Percentiles rank a stretch among this genome's conserved stretches.
phyloP scores from a whole-genome alignment of 2,888 invertebrate genomes.

The Gari tellinella region DNA sequence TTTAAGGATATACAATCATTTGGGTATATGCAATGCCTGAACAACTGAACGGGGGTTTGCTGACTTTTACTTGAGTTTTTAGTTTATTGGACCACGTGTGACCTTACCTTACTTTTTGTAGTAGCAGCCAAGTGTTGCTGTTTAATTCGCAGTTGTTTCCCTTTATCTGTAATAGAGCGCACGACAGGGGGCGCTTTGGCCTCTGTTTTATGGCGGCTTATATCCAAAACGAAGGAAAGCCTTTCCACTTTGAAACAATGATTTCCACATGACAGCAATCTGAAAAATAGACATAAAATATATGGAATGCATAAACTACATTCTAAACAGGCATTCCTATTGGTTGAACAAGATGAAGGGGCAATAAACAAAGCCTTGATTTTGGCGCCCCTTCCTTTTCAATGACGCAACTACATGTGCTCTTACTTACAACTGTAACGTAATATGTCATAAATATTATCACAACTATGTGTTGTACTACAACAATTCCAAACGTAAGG shows the following conservation, averaged over 20 bases:
- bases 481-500: constrained; percentile 4
- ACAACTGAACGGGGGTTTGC: too few species aligned
- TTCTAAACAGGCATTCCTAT: constrained; percentile 3
- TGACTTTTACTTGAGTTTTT: too few species aligned
- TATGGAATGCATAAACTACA: constrained; percentile 31
- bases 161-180: constrained; percentile 1
- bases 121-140: too few species aligned
- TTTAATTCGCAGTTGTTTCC: constrained; percentile 7
- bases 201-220: constrained; percentile 35
- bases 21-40: too few species aligned
- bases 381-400: too few species aligned
- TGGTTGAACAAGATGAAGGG: constrained; percentile 10
- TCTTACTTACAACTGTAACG: constrained; percentile 34
- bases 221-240: constrained; percentile 28
- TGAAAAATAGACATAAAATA: constrained; percentile 41
- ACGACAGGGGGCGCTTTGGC: background rate
- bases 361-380: constrained; percentile 18
- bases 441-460: constrained; percentile 36
- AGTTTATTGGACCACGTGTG: too few species aligned
- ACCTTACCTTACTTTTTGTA: too few species aligned
- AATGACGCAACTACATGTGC: constrained; percentile 23
- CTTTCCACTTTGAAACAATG: constrained; percentile 18
- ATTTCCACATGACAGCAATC: constrained; percentile 40
- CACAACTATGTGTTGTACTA: constrained; percentile 18
- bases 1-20: too few species aligned